Evolutionary conservation across 1,140 invertebrate genomes (phyloP), one percentile per base, ranked within the genome.

Genomic region (Maconellicoccus hirsutus): DNA sequence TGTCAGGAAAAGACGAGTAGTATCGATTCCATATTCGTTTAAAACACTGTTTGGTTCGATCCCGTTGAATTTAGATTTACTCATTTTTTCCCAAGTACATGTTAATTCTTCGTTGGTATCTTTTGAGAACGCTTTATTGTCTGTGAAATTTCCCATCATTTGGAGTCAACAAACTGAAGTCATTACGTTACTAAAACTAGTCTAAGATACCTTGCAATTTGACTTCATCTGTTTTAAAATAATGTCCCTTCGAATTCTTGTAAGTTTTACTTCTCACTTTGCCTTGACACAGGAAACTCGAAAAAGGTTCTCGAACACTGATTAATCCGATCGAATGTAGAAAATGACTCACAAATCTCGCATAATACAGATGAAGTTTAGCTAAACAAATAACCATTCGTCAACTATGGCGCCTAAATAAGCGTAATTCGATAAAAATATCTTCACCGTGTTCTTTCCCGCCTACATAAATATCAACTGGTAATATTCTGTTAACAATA

Each of bases 11-110:
- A 98, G 81, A 66, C 94, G 81, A 0, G 92, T 95, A 14, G 90
- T 89, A 79, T 98, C 95, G 73, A 88, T 84, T 16, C 94, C 93
- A 82, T 93, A 92, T 75, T 88, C 81, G 16, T 83, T 76, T 70
- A 98, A 82, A 73, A 97, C 83, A 73, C 88, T 85, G 74, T 87
- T 80, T n/a, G 97, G 97, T 81, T 98, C 92, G 16, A 97, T 87
- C 0, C 97, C 97, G 82, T 99, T 99, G 70, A 87, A 80, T 81
- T 98, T 99, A 0, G 96, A 99, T 82, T 99, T 99, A 73, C 93
- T 96, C 97, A 99, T 99, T 84, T 99, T 99, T 78, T 99, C 96
- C 92, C 92, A 98, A 21, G 84, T 79, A 70, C 86, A 84, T 21
- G 82, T 77, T 0, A 98, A 85, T n/a, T 83, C 77, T 71, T 86